Evolutionary conservation across 2,113 vertebrate species (phyloP).

Genomic region (Sinosuthora webbiana): DNA sequence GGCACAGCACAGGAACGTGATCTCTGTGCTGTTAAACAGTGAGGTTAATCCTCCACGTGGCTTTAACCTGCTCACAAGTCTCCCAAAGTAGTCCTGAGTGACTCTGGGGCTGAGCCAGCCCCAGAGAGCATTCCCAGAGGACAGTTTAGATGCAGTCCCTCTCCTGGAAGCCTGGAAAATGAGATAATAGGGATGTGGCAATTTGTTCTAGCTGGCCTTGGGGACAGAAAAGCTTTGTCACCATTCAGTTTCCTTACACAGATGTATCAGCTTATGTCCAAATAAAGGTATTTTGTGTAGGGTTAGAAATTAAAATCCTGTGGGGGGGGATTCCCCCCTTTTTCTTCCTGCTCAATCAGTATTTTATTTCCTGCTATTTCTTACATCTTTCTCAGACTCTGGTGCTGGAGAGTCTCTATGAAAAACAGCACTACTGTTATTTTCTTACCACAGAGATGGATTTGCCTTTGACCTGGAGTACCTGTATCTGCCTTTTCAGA

Average conservation of each 20-base stretch:
- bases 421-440: background rate
- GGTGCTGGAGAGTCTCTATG: background rate
- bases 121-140: background rate
- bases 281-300: background rate
- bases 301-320: background rate
- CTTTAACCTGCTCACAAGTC: background rate
- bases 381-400: background rate
- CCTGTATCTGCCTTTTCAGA: background rate
- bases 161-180: background rate
- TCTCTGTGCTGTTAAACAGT: background rate
- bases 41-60: background rate
- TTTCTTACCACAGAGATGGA: background rate
- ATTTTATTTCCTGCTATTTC: background rate
- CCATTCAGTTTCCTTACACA: background rate
- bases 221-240: background rate
- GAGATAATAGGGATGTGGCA: background rate
- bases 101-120: background rate
- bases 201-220: background rate
- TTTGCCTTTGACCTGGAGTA: background rate
- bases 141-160: background rate
- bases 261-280: background rate
- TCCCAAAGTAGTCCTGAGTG: background rate
- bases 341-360: background rate
- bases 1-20: background rate
- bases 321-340: fast-evolving